Percentiles rank a stretch among this genome's conserved stretches.
Evolutionary conservation across 2,797 vertebrate genomes (phyloP).

Genomic region (Acanthurus leucopareius): DNA sequence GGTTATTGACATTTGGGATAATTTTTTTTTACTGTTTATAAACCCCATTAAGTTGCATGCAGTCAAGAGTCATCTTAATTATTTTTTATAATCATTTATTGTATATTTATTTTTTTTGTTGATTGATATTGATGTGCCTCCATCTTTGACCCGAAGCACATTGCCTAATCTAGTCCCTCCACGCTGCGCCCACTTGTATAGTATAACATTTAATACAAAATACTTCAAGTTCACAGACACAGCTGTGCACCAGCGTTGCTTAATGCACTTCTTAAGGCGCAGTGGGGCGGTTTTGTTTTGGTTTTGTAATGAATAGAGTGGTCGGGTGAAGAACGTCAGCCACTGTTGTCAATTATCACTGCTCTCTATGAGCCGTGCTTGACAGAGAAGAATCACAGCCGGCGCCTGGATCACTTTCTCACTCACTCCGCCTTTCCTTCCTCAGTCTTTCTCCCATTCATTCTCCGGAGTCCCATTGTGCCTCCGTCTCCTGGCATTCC

Average conservation of each 20-base stretch:
- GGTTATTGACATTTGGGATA: too few relatives aligned
- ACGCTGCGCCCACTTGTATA: conserved; percentile 8
- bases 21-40: not conserved
- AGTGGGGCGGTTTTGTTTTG: conserved; percentile 54
- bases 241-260: conserved; percentile 20
- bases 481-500: conserved; percentile 50
- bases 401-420: conserved; percentile 73
- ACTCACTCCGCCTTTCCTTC: conserved; percentile 70
- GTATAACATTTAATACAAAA: conserved; percentile 35
- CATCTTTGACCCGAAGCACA: conserved; percentile 20
- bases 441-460: conserved; percentile 59
- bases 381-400: conserved; percentile 76
- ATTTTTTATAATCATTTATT: not conserved
- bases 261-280: conserved; percentile 51
- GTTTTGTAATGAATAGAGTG: conserved; percentile 77
- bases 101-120: not conserved
- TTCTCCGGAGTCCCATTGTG: conserved; percentile 61
- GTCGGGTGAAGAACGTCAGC: conserved; percentile 63
- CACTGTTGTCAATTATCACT: conserved; percentile 76
- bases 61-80: not conserved
- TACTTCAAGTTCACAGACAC: conserved; percentile 45
- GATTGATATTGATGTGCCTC: not conserved
- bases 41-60: not conserved
- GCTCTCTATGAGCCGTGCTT: conserved; percentile 68
- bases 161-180: conserved; percentile 9